These are phyloP conservation scores for Aix galericulata DNA, from an alignment of 2,113 vertebrate genomes.

Conservation along the genomic window DNA sequence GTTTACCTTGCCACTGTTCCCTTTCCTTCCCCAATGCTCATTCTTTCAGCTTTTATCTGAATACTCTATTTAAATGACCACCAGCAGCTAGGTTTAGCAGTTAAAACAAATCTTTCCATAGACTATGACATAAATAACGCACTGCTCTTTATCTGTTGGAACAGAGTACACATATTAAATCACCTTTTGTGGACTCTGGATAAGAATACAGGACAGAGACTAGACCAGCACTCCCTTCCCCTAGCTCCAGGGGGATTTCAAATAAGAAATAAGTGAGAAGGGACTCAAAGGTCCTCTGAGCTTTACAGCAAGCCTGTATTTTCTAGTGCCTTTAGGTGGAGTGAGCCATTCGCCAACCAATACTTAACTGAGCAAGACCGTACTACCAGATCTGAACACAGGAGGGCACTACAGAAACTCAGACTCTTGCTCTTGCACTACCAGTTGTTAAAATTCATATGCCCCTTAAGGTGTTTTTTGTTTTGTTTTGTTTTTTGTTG, in stretches of 20 bases:
- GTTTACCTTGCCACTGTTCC: not conserved
- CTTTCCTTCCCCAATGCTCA: not conserved
- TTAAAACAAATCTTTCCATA: not conserved
- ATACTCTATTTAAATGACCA: not conserved
- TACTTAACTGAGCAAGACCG: not conserved
- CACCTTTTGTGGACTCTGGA: not conserved
- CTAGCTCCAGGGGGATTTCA: not conserved
- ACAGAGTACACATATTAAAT: not conserved
- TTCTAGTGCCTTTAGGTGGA: not conserved
- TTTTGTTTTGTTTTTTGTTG: not conserved
- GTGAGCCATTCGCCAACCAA: rapidly evolving
- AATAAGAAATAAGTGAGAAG: not conserved
- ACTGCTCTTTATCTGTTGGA: not conserved
- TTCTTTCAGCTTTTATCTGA: not conserved
- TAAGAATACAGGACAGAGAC: not conserved
- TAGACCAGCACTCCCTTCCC: not conserved
- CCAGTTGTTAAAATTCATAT: not conserved
- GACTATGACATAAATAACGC: not conserved
- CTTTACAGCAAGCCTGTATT: not conserved
- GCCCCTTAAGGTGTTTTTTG: rapidly evolving
- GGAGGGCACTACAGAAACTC: not conserved
- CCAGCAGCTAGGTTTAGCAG: not conserved
- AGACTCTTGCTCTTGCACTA: too few species aligned
- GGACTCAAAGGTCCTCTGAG: not conserved
- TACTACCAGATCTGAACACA: not conserved